A percentile compares a stretch with the other conserved stretches of the same genome.
phyloP scores from a whole-genome alignment of 1,140 invertebrate species.

The Andrena cerasifolii region DNA sequence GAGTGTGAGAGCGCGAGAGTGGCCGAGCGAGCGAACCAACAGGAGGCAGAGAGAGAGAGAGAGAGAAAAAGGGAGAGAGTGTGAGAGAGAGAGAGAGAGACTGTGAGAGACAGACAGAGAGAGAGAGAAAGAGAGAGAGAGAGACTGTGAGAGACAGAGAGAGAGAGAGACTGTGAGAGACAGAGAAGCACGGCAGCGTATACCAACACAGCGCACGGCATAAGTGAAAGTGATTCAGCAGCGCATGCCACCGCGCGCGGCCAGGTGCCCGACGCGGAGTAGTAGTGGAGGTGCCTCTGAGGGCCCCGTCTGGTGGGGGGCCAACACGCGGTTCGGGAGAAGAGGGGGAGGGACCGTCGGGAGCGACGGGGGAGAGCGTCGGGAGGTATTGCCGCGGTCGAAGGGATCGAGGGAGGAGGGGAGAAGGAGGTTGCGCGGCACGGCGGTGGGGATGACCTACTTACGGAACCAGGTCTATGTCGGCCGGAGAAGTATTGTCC shows the following conservation, averaged over 20 bases:
- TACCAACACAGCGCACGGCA: constrained; percentile 73
- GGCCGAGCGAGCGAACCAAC: constrained; percentile 33
- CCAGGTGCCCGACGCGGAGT: constrained; percentile 81
- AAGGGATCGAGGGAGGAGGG: constrained; percentile 78
- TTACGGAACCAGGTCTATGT: constrained; percentile 85
- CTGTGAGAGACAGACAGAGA: constrained; percentile 22
- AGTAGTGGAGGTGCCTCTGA: constrained; percentile 72
- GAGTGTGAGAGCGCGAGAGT: constrained; percentile 39
- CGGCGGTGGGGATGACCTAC: constrained; percentile 85
- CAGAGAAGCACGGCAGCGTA: constrained; percentile 45
- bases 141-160: constrained; percentile 34
- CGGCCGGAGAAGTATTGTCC: constrained; percentile 81
- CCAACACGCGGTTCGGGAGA: constrained; percentile 69
- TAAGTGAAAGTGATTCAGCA: constrained; percentile 82
- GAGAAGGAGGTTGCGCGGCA: constrained; percentile 75
- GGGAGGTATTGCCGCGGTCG: constrained; percentile 65
- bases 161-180: constrained; percentile 1
- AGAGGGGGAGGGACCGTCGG: constrained; percentile 63
- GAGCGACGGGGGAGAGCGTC: constrained; percentile 71
- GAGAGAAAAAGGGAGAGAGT: constrained; percentile 26
- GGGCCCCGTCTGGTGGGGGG: constrained; percentile 67
- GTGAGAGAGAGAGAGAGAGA: constrained; percentile 33
- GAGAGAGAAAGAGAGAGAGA: constrained; percentile 20
- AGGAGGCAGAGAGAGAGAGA: constrained; percentile 13
- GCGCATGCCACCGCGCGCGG: constrained; percentile 79